These are phyloP conservation scores for Hippocampus kuda DNA, from an alignment of 2,797 vertebrate genomes.

Conservation along the genomic window DNA sequence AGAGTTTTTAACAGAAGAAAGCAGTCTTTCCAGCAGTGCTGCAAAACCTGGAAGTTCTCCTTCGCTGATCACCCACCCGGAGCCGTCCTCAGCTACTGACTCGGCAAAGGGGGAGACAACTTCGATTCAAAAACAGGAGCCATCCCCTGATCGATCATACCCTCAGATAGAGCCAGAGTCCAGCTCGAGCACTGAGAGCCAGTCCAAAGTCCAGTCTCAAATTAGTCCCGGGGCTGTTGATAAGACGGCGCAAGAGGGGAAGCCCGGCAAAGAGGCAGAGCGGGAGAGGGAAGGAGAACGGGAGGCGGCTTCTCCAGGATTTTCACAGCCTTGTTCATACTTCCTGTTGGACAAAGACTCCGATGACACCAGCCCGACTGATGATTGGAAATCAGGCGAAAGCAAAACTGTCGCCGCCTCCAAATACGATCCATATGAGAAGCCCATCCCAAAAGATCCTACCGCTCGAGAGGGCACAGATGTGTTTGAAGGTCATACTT, in stretches of 20 bases:
- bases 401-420: conserved; percentile 44
- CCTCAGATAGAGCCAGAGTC: conserved; percentile 23
- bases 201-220: conserved; percentile 33
- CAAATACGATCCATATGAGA: conserved; percentile 73
- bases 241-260: conserved; percentile 39
- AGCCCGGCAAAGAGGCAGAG: conserved; percentile 57
- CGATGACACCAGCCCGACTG: conserved; percentile 7
- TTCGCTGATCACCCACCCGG: conserved; percentile 27
- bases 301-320: conserved; percentile 57
- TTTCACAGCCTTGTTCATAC: conserved; percentile 55
- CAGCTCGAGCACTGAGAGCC: conserved; percentile 42
- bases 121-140: conserved; percentile 25
- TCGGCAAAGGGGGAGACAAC: conserved; percentile 26
- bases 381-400: conserved; percentile 24
- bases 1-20: conserved; percentile 14
- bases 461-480: conserved; percentile 46
- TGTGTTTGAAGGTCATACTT: conserved; percentile 28
- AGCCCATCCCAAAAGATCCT: conserved; percentile 55
- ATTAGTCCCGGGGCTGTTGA: conserved; percentile 18
- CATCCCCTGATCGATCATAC: conserved; percentile 10
- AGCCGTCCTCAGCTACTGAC: conserved; percentile 27
- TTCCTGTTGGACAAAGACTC: conserved; percentile 54
- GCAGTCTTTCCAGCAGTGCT: conserved; percentile 13
- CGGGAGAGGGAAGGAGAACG: conserved; percentile 63
- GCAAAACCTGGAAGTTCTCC: conserved; percentile 34